Conservation (phyloP, 2,113 vertebrate species). For the Hypocryptadius cinnamomeus region DNA sequence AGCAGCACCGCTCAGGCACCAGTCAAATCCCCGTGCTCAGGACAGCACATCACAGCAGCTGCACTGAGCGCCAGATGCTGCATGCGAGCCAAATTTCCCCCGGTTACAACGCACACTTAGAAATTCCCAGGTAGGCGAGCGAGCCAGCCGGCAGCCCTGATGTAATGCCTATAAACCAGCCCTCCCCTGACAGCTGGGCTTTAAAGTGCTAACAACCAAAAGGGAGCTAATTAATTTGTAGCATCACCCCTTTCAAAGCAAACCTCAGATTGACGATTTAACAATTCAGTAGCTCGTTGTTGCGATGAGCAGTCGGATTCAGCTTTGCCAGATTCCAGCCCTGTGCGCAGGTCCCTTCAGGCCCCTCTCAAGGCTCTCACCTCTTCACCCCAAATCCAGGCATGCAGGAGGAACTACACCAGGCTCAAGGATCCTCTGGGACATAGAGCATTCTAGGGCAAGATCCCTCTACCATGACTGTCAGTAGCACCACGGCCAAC, state of each 20-base stretch:
- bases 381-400: background rate
- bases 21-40: background rate
- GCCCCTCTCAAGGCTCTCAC: background rate
- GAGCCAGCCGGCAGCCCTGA: constrained; percentile 30
- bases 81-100: background rate
- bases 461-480: background rate
- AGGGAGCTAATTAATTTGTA: constrained; percentile 42
- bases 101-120: background rate
- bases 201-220: constrained; percentile 36
- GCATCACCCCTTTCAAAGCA: constrained; percentile 28
- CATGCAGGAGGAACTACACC: background rate
- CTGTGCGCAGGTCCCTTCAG: background rate
- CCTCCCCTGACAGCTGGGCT: constrained; percentile 37
- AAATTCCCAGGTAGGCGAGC: constrained; percentile 14
- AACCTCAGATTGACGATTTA: background rate
- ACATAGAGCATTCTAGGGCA: background rate
- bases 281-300: background rate
- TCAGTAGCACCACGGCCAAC: background rate
- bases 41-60: background rate
- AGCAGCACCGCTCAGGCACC: background rate
- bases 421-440: background rate
- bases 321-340: background rate
- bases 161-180: constrained; percentile 39
- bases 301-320: rapidly evolving
- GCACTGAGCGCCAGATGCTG: background rate